These are phyloP conservation scores for Mesorhabditis spiculigera DNA, from an alignment of 2,888 invertebrate species.

Conservation along the genomic window DNA sequence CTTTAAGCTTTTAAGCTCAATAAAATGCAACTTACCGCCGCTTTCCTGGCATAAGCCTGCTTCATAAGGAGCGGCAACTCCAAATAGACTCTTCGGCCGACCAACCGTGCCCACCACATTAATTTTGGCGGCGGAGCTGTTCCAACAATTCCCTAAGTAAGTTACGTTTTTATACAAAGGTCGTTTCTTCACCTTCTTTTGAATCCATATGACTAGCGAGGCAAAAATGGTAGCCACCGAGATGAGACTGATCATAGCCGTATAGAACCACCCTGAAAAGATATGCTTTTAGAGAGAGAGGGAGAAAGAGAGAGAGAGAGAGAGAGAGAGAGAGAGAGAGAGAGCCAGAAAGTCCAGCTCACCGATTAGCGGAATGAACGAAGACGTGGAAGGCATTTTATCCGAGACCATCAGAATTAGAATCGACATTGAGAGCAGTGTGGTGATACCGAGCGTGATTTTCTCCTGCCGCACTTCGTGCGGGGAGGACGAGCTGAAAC, in stretches of 20 bases:
- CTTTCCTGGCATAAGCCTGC: conserved; percentile 2
- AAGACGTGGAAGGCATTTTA: conserved; percentile 60
- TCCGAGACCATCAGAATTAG: conserved; percentile 61
- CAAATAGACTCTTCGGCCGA: background rate
- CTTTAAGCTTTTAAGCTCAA: too few relatives aligned
- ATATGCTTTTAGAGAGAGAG: background rate
- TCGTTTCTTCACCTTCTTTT: conserved; percentile 16
- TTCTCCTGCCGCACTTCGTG: conserved; percentile 49
- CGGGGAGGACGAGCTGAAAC: conserved; percentile 51
- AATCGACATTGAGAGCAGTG: conserved; percentile 59
- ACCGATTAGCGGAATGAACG: conserved; percentile 31
- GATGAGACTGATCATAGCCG: conserved; percentile 31
- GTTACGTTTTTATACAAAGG: background rate
- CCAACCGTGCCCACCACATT: background rate
- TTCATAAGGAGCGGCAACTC: background rate
- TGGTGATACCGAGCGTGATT: conserved; percentile 32
- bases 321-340: too few relatives aligned
- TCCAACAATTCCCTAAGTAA: background rate
- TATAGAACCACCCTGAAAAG: conserved; percentile 26
- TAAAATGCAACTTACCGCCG: background rate
- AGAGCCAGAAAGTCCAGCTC: background rate
- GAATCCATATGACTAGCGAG: conserved; percentile 27
- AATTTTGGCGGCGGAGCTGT: background rate
- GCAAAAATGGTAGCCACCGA: conserved; percentile 27
- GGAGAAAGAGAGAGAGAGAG: too few relatives aligned